phyloP scores from a whole-genome alignment of 2,113 vertebrate species.

The Clarias gariepinus region DNA sequence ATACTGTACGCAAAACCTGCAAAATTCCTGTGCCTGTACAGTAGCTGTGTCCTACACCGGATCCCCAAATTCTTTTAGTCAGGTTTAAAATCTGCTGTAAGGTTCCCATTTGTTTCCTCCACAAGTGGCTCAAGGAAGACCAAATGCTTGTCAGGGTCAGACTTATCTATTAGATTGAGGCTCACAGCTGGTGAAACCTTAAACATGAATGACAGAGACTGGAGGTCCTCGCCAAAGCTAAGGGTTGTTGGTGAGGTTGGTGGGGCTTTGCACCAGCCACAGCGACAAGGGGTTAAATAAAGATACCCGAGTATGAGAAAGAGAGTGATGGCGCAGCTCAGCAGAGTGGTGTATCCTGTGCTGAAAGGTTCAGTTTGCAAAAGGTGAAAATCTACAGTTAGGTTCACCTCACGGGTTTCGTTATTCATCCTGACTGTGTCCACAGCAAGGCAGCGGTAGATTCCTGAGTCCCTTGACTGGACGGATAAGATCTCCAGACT shows the following conservation, averaged over 20 bases:
- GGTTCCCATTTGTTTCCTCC: slow-evolving; percentile 74
- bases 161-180: slow-evolving; percentile 63
- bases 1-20: not conserved
- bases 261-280: slow-evolving; percentile 74
- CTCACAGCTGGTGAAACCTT: slow-evolving; percentile 53
- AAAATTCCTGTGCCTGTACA: not conserved
- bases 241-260: slow-evolving; percentile 62
- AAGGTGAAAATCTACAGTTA: slow-evolving; percentile 76
- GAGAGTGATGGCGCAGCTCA: slow-evolving; percentile 85
- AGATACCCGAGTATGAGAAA: slow-evolving; percentile 86
- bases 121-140: slow-evolving; percentile 85
- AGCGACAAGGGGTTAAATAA: slow-evolving; percentile 88
- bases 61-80: slow-evolving; percentile 36
- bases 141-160: slow-evolving; percentile 79
- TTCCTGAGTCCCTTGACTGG: slow-evolving; percentile 80
- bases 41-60: not conserved
- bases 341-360: slow-evolving; percentile 90
- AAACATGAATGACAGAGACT: slow-evolving; percentile 57
- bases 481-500: slow-evolving; percentile 81
- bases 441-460: slow-evolving; percentile 85
- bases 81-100: slow-evolving; percentile 64
- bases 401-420: slow-evolving; percentile 82
- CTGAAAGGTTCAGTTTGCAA: slow-evolving; percentile 77
- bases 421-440: slow-evolving; percentile 78
- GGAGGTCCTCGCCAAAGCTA: slow-evolving; percentile 41